These are phyloP conservation scores for Miopithecus talapoin DNA, from an alignment of 2,797 vertebrate species.

Conservation along the genomic window DNA sequence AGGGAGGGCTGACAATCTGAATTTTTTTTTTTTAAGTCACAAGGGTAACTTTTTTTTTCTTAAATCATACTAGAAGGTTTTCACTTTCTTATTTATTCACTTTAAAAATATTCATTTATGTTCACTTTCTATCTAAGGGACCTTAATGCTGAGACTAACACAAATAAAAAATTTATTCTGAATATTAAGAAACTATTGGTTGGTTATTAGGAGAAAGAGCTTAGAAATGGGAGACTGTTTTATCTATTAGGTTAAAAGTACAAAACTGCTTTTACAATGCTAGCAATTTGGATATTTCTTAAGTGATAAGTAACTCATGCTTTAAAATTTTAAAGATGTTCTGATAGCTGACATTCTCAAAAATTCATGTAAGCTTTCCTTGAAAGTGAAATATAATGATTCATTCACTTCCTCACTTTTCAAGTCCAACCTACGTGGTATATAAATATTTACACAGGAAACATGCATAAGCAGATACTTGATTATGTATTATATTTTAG, in stretches of 20 bases:
- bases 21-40: not conserved
- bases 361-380: not conserved
- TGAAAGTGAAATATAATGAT: not conserved
- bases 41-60: not conserved
- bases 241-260: not conserved
- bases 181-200: not conserved
- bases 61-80: not conserved
- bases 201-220: not conserved
- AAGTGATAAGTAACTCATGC: conserved; percentile 40
- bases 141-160: not conserved
- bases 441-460: conserved; percentile 39
- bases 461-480: not conserved
- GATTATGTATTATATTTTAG: not conserved
- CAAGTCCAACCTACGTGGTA: not conserved
- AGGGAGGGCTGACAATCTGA: not conserved
- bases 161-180: not conserved
- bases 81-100: not conserved
- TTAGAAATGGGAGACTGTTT: not conserved
- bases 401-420: conserved; percentile 14
- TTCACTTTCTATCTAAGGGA: not conserved
- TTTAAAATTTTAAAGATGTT: conserved; percentile 30
- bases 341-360: conserved; percentile 29
- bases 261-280: not conserved
- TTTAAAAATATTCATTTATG: not conserved
- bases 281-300: not conserved